Percentiles rank a stretch among this genome's conserved stretches.
Conservation (phyloP, 2,113 vertebrate species). For the Lepisosteus osseus region DNA sequence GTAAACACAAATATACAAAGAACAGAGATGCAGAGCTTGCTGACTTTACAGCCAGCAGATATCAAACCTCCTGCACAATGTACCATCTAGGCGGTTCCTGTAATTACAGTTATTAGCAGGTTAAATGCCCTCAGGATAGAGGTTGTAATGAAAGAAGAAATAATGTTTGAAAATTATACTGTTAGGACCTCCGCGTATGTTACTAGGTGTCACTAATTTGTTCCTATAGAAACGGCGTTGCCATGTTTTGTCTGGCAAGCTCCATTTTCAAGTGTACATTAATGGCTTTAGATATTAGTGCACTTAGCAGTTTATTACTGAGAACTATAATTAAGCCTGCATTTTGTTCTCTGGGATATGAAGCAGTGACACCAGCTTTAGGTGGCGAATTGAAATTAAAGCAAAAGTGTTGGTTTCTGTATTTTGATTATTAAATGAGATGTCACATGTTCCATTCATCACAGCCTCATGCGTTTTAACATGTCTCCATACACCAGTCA, state of each 20-base stretch:
- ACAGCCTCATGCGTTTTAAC: too few relatives aligned
- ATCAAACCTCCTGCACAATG: not conserved
- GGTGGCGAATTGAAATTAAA: too few relatives aligned
- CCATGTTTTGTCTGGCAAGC: not conserved
- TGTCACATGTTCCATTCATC: too few relatives aligned
- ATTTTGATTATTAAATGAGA: too few relatives aligned
- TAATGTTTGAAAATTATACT: not conserved
- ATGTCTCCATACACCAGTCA: too few relatives aligned
- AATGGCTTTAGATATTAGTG: not conserved
- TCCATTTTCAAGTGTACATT: not conserved
- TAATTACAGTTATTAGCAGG: conserved; percentile 5
- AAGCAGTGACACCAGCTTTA: not conserved
- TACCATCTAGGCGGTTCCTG: not conserved
- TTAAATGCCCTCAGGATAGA: not conserved
- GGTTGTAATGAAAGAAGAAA: not conserved
- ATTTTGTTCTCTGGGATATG: not conserved
- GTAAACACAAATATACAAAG: not conserved
- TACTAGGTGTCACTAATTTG: conserved; percentile 1
- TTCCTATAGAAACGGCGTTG: conserved; percentile 1
- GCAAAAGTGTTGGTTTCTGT: too few relatives aligned
- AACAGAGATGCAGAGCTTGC: not conserved
- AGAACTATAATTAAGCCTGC: not conserved
- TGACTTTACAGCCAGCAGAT: not conserved
- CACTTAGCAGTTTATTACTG: not conserved
- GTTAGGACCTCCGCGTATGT: not conserved